Conservation (phyloP, 2,888 invertebrate species). For the Bruchidius siliquastri region DNA sequence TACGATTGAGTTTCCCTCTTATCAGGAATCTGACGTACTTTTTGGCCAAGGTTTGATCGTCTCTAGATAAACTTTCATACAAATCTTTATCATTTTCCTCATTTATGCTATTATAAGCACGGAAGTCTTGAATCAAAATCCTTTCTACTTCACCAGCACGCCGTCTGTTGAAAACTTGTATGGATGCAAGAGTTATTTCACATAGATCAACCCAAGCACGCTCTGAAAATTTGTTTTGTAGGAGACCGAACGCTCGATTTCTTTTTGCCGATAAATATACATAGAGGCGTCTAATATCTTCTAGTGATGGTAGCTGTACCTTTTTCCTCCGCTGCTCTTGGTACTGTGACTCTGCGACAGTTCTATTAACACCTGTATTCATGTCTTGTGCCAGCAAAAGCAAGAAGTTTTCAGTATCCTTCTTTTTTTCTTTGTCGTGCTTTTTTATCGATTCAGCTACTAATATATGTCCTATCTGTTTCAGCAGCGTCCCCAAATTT, state of each 20-base stretch:
- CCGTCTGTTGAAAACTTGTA: constrained; percentile 7
- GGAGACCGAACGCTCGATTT: constrained; percentile 1
- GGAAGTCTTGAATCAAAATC: constrained; percentile 6
- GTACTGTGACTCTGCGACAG: constrained; percentile 11
- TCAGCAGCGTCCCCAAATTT: constrained; percentile 19
- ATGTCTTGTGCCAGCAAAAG: constrained; percentile 4
- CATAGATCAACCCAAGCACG: constrained; percentile 3
- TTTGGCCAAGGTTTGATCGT: constrained; percentile 4
- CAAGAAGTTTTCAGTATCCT: constrained; percentile 8
- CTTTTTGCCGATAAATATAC: constrained; percentile 2
- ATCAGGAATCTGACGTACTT: constrained; percentile 11
- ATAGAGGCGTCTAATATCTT: constrained; percentile 7
- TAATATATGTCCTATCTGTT: constrained; percentile 14
- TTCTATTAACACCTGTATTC: constrained; percentile 6
- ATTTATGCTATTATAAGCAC: constrained; percentile 2
- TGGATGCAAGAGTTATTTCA: constrained; percentile 4
- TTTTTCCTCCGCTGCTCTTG: constrained; percentile 6
- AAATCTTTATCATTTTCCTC: background rate
- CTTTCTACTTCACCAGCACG: constrained; percentile 9
- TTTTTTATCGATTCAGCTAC: constrained; percentile 9
- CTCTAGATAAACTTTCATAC: constrained; percentile 3
- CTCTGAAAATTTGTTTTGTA: background rate
- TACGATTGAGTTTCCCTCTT: constrained; percentile 9
- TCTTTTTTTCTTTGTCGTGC: constrained; percentile 1
- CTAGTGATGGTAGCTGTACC: constrained; percentile 5